Evolutionary conservation across 2,888 invertebrate species (phyloP), one percentile per base, ranked within the genome.

Genomic region (Oasisia sp.): DNA sequence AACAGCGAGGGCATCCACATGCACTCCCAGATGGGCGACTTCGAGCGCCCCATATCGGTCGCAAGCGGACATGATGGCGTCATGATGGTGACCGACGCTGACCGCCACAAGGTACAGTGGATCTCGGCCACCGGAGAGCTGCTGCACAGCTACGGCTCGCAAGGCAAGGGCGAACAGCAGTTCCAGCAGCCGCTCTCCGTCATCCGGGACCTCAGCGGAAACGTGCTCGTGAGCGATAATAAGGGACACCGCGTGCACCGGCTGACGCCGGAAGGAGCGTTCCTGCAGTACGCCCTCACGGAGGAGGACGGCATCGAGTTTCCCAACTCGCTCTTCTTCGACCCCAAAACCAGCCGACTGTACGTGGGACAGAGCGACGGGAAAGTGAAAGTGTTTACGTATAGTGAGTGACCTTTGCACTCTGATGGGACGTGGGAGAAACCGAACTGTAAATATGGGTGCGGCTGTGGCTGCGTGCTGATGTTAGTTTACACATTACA

Each of bases 301-400:
- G 74, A 74, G 74, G 74, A 74, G 74, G 74, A 74, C 74, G 74
- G 74, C 27, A 74, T 74, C 74, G 74, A 74, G 74, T 74, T 74
- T 19, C 74, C 74, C 74, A 74, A 74, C 74, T 74, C 74, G 27
- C 74, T 74, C 74, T 74, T 74, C 74, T 74, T 27, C n/a, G 74
- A 74, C 74, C n/a, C 74, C 27, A 74, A 74, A 27, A 27, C 74
- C 19, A n/a, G 27, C 74, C 14, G 5, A 27, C 1, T 74, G 74
- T 74, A 74, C 74, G 74, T 74, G 7, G 74, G 74, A 27, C 74
- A 74, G 74, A 74, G 74, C 27, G 27, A 74, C 74, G 74, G 74
- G 27, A 74, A 74, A 27, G 27, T 74, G 14, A 74, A 74, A n/a
- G 74, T 74, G n/a, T 74, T 74, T 74, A 74, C 1, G 74, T 74